phyloP scores from a whole-genome alignment of 2,888 invertebrate species.

The Polylopha cassiicola region DNA sequence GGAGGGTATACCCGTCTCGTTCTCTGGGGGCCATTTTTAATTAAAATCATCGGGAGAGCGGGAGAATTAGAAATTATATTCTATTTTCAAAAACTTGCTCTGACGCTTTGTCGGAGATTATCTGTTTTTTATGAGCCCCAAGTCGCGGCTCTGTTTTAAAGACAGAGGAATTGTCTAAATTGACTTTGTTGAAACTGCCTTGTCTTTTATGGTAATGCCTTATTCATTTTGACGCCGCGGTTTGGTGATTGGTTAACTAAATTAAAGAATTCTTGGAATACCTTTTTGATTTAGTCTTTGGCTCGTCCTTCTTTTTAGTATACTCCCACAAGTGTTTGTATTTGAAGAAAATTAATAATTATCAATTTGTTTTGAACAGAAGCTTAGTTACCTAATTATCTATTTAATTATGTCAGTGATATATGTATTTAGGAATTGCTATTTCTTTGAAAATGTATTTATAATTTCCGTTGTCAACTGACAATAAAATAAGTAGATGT shows the following conservation, averaged over 20 bases:
- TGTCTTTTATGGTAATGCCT: slow-evolving; percentile 61
- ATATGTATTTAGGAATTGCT: no score
- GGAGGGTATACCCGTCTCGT: slow-evolving; percentile 49
- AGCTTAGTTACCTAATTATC: no score
- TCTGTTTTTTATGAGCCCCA: slow-evolving; percentile 75
- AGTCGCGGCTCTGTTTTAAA: slow-evolving; percentile 71
- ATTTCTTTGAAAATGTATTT: no score
- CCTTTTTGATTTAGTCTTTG: no score
- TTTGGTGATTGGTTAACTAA: slow-evolving; percentile 56
- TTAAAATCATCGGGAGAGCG: slow-evolving; percentile 71
- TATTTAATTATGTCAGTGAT: no score
- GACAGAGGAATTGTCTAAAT: slow-evolving; percentile 66
- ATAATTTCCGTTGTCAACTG: no score
- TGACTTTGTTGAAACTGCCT: slow-evolving; percentile 51
- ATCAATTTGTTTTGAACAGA: no score
- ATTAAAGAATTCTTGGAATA: slow-evolving; percentile 31
- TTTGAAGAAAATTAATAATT: no score
- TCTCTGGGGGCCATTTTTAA: slow-evolving; percentile 75
- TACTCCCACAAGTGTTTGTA: no score
- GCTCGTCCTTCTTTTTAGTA: no score
- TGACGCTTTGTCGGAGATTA: slow-evolving; percentile 74
- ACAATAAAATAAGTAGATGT: no score
- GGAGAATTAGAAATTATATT: slow-evolving; percentile 77
- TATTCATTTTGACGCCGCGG: slow-evolving; percentile 58
- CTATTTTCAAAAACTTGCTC: slow-evolving; percentile 77